Conservation (phyloP, 2,113 vertebrate species). For the Eublepharis macularius region DNA sequence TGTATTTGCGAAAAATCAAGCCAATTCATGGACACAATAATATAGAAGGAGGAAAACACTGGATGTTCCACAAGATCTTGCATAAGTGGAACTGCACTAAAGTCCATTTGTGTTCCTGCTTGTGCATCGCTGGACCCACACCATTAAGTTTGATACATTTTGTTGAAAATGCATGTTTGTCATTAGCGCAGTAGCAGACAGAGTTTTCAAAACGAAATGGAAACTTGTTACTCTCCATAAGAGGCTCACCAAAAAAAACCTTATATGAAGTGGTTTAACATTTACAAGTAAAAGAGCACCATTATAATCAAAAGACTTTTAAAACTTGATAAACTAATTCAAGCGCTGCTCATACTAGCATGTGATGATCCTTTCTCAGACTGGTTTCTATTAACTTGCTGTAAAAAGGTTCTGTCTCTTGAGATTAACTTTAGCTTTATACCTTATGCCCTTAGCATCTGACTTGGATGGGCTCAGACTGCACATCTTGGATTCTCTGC, state of each 20-base stretch:
- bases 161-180: background rate
- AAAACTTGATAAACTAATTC: background rate
- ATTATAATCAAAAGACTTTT: background rate
- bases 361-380: background rate
- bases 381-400: background rate
- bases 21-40: too few relatives aligned
- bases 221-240: background rate
- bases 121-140: too few relatives aligned
- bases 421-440: background rate
- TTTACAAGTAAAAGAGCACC: background rate
- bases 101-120: too few relatives aligned
- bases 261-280: background rate
- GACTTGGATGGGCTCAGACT: background rate
- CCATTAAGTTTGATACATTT: too few relatives aligned
- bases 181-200: background rate
- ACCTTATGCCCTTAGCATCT: background rate
- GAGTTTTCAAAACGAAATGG: background rate
- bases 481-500: background rate
- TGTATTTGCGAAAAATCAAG: too few relatives aligned
- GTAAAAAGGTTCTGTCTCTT: background rate
- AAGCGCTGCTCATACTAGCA: background rate
- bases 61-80: too few relatives aligned
- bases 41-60: too few relatives aligned
- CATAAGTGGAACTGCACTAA: too few relatives aligned
- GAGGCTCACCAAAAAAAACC: background rate